Base-by-base conservation (phyloP, 2,888 invertebrate genomes). In the Tanaodytes sp. region DNA sequence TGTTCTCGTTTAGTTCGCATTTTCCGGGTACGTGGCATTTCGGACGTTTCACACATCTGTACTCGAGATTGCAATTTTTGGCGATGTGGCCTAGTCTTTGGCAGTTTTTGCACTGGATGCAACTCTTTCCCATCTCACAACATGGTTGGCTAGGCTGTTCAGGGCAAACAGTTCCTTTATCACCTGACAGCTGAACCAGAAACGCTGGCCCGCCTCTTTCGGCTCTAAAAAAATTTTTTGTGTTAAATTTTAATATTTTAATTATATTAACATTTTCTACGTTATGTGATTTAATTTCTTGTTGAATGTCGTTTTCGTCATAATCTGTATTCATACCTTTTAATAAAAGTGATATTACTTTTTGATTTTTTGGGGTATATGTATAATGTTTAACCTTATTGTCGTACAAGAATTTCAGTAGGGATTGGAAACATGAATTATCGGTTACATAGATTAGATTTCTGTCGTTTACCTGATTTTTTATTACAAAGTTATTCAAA, bases 11-110 rank as follows among this genome's bases (percentile, higher is more conserved):
- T 1, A 64, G 11, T 14, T 19, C 4, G 19, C 55, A 67, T 11
- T 67, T 6, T 15, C 48, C 61, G 9, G 48, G 48, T 11, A 1
- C 45, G 9, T 68, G 68, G 1, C 4, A 2, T n/a, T 42, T 40
- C 1, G 46, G 54, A 15, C 69, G 61, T 45, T 59, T 69, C 8
- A 64, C 64, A 23, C 64, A 69, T 14, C 64, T 37, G 36, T 39
- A 55, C 0, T 27, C 23, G 15, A 69, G 14, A 0, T 31, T n/a
- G 15, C 69, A 69, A 4, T 15, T 39, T 14, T 4, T 31, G 0
- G 59, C 55, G 0, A 49, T 31, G 14, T 64, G 59, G 9, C 51
- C 59, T 9, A 43, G 6, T 14, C 58, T 48, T 20, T 69, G 59
- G 20, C 59, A 69, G 1, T 42, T 52, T 0, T n/a, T 1, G 20